phyloP scores from a whole-genome alignment of 2,113 vertebrate genomes.

The Pseudopodoces humilis region DNA sequence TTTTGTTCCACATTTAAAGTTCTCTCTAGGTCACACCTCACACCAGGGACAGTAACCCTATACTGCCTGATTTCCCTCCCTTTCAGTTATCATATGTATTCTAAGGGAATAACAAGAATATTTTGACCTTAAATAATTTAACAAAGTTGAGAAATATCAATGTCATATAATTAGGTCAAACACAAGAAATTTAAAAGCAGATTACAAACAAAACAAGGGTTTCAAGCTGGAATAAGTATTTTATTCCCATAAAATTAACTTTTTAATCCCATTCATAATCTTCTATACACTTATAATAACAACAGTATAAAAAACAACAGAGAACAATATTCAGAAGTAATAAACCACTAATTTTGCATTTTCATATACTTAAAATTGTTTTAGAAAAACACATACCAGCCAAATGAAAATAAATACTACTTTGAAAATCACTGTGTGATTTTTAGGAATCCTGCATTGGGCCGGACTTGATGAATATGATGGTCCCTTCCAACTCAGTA shows the following conservation, averaged over 20 bases:
- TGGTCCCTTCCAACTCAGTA: neutral
- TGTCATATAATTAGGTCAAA: neutral
- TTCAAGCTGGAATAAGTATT: neutral
- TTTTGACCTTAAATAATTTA: neutral
- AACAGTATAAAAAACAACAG: neutral
- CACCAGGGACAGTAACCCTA: neutral
- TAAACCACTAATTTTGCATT: neutral
- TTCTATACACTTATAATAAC: neutral
- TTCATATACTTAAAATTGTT: neutral
- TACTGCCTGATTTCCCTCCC: accelerated
- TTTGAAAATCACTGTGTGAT: neutral
- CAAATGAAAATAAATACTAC: neutral
- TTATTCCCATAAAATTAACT: neutral
- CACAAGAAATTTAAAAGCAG: neutral
- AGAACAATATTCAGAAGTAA: neutral
- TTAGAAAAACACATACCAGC: accelerated
- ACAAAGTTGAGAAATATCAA: neutral
- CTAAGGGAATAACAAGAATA: neutral
- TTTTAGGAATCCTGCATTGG: neutral
- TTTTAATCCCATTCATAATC: neutral
- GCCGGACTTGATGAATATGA: neutral
- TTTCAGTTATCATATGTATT: neutral
- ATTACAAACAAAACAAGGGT: neutral
- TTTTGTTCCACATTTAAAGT: neutral
- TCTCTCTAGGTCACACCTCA: neutral